These are phyloP conservation scores for Pseudachorutes palmiensis DNA, from an alignment of 1,140 invertebrate genomes.

Conservation along the genomic window DNA sequence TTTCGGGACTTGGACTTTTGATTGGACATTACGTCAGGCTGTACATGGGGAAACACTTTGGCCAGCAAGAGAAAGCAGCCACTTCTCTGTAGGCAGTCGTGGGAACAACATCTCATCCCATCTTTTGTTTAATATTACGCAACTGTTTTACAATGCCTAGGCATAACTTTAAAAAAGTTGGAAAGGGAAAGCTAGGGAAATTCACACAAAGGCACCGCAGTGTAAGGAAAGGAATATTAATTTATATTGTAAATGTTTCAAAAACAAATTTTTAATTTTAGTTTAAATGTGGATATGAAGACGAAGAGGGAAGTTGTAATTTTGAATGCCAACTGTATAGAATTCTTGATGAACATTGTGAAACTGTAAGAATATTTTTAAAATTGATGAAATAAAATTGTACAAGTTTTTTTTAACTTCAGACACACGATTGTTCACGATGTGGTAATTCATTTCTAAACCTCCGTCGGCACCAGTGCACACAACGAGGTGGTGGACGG, in stretches of 20 bases:
- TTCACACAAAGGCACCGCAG: not conserved
- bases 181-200: not conserved
- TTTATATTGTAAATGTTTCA: not conserved
- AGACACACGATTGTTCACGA: not conserved
- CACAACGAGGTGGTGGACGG: not conserved
- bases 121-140: not conserved
- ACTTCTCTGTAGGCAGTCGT: not conserved
- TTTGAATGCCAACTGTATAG: not conserved
- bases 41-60: not conserved
- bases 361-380: not conserved
- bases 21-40: not conserved
- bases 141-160: not conserved
- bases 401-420: not conserved
- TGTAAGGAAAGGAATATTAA: not conserved
- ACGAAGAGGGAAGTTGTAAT: not conserved
- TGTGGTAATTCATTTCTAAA: not conserved
- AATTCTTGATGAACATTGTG: not conserved
- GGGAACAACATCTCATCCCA: not conserved
- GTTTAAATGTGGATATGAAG: slow-evolving; percentile 8
- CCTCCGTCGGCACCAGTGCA: not conserved
- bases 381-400: not conserved
- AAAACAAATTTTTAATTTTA: not conserved
- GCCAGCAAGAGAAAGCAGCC: not conserved
- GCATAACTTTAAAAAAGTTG: not conserved
- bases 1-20: not conserved